Evolutionary conservation across 2,797 vertebrate species (phyloP), one percentile per base, ranked within the genome.

Genomic region (Crax fasciolata): DNA sequence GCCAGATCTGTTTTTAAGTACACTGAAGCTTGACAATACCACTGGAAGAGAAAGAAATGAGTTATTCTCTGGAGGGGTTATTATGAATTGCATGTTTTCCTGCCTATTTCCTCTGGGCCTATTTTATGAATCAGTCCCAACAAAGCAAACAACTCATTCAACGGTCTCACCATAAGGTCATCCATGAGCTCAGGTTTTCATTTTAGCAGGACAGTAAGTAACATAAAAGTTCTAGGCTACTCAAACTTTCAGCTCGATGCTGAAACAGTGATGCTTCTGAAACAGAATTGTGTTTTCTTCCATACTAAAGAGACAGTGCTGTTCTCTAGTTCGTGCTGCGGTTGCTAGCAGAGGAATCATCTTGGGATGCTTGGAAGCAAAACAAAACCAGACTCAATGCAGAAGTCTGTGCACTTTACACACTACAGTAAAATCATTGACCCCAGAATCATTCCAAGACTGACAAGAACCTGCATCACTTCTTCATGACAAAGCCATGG

Each of bases 41-140:
- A 44, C 8, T 84, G 80, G 86, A 95, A 87, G 24, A 89, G 27
- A 55, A 61, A 75, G 52, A 95, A 73, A 78, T 10, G 1, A 89
- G n/a, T 9, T 90, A 74, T 92, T 93, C 95, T 90, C 93, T 82
- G 61, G 82, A 89, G 88, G 59, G 21, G 6, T 66, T 84, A 62
- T 90, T 96, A 81, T 82, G 44, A 96, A 74, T 39, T 79, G 16
- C 70, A 63, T 84, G 66, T 76, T 62, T 70, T 93, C 81, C 66
- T 38, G 51, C 28, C 24, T 57, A 3, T 39, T 67, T 90, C 75
- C 63, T 95, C 92, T 86, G 70, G 93, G 77, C 18, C 55, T 55
- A 55, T 92, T 95, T 93, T 84, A 92, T 95, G 85, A 96, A 88
- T 86, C 77, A 70, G 89, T 28, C 73, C 43, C 65, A 8, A 48